Evolutionary conservation across 23 tunicate genomes (phyloP).

Genomic region (Ciona savignyi): DNA sequence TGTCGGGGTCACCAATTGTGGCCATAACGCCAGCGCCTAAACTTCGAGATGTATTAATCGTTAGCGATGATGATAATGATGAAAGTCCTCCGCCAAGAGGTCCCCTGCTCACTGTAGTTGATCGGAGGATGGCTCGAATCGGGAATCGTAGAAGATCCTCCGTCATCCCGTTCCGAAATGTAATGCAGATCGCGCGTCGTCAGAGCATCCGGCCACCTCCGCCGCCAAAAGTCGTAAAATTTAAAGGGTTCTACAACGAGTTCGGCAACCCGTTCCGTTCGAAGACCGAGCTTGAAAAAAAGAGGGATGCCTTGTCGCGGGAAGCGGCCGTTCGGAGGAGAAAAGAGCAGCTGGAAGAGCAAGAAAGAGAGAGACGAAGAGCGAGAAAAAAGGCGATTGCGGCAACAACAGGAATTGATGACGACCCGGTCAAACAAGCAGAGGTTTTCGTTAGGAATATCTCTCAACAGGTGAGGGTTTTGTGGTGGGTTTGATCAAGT

Average conservation of each 20-base stretch:
- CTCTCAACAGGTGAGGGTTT: constrained; percentile 32
- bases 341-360: constrained; percentile 13
- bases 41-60: not conserved
- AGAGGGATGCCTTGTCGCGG: constrained; percentile 13
- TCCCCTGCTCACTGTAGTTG: constrained; percentile 1
- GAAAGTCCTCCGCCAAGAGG: not conserved
- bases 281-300: constrained; percentile 7
- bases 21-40: not conserved
- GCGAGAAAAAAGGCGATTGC: constrained; percentile 14
- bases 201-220: constrained; percentile 17
- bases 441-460: constrained; percentile 33
- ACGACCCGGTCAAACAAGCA: constrained; percentile 43
- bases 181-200: constrained; percentile 25
- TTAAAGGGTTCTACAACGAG: constrained; percentile 22
- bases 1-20: not conserved
- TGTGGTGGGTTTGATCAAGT: too few species aligned
- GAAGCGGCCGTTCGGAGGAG: constrained; percentile 11
- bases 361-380: constrained; percentile 8
- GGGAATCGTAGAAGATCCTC: constrained; percentile 31
- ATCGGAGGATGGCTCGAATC: constrained; percentile 22
- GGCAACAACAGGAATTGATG: constrained; percentile 17
- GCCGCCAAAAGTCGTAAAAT: constrained; percentile 15
- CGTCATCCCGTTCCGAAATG: constrained; percentile 29
- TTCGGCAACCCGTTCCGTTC: not conserved
- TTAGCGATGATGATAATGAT: not conserved